These are phyloP conservation scores for Junco hyemalis DNA, from an alignment of 2,113 vertebrate species.

Conservation along the genomic window DNA sequence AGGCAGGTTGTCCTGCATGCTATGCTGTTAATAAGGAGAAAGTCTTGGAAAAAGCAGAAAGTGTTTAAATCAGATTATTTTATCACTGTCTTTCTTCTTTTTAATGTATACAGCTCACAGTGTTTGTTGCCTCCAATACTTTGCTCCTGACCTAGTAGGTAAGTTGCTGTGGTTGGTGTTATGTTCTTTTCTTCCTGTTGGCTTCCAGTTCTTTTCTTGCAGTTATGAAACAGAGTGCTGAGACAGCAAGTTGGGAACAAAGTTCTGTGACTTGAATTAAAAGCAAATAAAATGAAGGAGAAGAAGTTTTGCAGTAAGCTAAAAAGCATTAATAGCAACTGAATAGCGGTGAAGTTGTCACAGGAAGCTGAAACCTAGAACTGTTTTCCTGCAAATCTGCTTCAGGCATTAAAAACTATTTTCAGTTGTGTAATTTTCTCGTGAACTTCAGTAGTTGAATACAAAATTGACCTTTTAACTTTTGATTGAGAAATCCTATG, in stretches of 20 bases:
- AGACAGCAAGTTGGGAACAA: neutral
- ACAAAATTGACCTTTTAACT: neutral
- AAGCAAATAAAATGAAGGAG: neutral
- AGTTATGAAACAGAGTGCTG: slow-evolving; percentile 28
- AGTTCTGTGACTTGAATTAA: slow-evolving; percentile 46
- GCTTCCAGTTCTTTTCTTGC: slow-evolving; percentile 4
- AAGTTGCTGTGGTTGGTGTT: neutral
- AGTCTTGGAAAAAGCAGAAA: neutral
- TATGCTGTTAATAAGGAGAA: neutral
- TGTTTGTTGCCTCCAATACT: neutral
- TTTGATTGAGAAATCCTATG: neutral
- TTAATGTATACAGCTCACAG: neutral
- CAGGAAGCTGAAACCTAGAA: neutral
- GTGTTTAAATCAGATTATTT: neutral
- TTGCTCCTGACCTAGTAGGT: neutral
- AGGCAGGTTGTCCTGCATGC: neutral
- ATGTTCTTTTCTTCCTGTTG: neutral
- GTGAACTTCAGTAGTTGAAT: neutral
- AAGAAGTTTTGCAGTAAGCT: neutral
- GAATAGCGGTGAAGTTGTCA: neutral
- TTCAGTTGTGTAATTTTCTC: neutral
- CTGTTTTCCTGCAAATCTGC: neutral
- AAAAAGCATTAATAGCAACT: neutral
- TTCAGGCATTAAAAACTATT: neutral
- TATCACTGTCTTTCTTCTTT: neutral